phyloP scores from a whole-genome alignment of 2,888 invertebrate species.

The Pheosia gnoma region DNA sequence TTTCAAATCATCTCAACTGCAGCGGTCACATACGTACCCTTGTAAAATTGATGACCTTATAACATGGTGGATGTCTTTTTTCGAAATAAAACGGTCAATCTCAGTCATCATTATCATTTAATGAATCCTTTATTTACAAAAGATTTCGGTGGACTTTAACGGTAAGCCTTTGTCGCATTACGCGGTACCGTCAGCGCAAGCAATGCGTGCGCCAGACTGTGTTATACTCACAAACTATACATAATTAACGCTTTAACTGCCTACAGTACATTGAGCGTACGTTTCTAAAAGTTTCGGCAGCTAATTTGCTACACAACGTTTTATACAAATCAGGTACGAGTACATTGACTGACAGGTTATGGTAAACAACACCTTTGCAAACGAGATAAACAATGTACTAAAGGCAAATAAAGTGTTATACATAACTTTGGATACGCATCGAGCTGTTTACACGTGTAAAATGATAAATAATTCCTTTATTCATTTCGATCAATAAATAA shows the following conservation, averaged over 20 bases:
- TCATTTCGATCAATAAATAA: too few relatives aligned
- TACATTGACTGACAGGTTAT: not conserved
- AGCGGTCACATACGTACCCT: too few relatives aligned
- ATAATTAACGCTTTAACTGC: conserved; percentile 30
- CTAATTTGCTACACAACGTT: not conserved
- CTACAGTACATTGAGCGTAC: conserved; percentile 12
- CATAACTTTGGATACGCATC: conserved; percentile 24
- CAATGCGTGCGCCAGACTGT: conserved; percentile 42
- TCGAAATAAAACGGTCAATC: conserved; percentile 41
- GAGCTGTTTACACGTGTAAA: conserved; percentile 33
- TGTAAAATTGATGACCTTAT: too few relatives aligned
- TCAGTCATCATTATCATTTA: conserved; percentile 76
- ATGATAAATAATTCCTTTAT: conserved; percentile 24
- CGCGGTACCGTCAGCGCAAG: conserved; percentile 45
- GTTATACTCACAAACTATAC: conserved; percentile 13
- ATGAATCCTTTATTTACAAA: conserved; percentile 80
- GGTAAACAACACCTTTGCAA: not conserved
- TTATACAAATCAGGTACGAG: not conserved
- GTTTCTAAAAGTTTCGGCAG: not conserved
- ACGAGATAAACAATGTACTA: conserved; percentile 5
- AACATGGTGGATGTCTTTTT: not conserved
- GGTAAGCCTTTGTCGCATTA: conserved; percentile 48
- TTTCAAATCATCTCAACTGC: too few relatives aligned
- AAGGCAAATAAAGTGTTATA: conserved; percentile 33
- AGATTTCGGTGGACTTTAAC: conserved; percentile 78